phyloP scores from a whole-genome alignment of 1,140 invertebrate genomes.

The Psix sp. region DNA sequence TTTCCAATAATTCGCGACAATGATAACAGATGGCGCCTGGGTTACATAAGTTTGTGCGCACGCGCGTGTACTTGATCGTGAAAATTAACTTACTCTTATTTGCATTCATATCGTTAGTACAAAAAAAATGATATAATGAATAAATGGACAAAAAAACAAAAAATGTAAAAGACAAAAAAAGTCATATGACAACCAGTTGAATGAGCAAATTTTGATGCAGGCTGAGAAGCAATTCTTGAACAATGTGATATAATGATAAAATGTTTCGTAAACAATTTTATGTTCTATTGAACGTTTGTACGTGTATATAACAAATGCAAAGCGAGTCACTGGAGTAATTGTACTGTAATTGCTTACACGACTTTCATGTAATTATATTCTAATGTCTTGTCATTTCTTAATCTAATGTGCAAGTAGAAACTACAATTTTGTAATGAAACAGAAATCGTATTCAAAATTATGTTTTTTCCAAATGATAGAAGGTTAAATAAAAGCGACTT shows the following conservation, averaged over 20 bases:
- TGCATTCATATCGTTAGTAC: constrained; percentile 44
- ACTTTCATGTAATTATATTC: constrained; percentile 59
- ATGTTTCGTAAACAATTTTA: constrained; percentile 46
- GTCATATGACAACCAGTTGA: background rate
- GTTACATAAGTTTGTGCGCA: constrained; percentile 6
- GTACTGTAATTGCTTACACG: constrained; percentile 56
- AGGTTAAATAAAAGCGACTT: constrained; percentile 46
- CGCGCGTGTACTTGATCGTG: constrained; percentile 9
- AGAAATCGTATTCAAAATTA: constrained; percentile 51
- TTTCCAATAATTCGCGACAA: constrained; percentile 1
- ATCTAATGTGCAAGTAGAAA: constrained; percentile 54
- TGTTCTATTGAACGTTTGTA: constrained; percentile 57
- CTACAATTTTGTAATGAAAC: constrained; percentile 49
- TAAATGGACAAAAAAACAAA: constrained; percentile 10
- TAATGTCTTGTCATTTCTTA: constrained; percentile 58
- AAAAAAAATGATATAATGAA: constrained; percentile 23
- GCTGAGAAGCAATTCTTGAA: constrained; percentile 44
- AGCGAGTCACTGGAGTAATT: constrained; percentile 51
- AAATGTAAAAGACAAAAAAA: constrained; percentile 11
- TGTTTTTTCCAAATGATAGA: constrained; percentile 48
- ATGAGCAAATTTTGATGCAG: constrained; percentile 2
- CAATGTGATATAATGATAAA: constrained; percentile 53
- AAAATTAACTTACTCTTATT: constrained; percentile 41
- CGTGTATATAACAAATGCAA: constrained; percentile 57
- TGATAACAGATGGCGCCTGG: constrained; percentile 13